Evolutionary conservation across 1,140 invertebrate genomes (phyloP).

Genomic region (Centruroides sculpturatus): DNA sequence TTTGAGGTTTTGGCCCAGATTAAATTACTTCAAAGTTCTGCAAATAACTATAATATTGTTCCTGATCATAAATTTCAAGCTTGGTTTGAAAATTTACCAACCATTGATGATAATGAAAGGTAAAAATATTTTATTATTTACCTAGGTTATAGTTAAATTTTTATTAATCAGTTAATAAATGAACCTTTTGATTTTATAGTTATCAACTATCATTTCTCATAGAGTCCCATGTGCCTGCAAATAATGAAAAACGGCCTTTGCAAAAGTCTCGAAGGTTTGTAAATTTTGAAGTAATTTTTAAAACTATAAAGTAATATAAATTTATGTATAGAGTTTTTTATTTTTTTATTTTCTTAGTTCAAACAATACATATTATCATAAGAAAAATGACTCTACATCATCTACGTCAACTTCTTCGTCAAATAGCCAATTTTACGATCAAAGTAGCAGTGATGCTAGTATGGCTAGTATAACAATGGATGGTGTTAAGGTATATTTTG

Average conservation of each 20-base stretch:
- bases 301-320: neutral
- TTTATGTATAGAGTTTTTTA: neutral
- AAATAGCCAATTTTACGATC: conserved; percentile 9
- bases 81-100: conserved; percentile 81
- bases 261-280: conserved; percentile 17
- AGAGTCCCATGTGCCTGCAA: conserved; percentile 40
- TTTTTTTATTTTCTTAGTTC: conserved; percentile 1
- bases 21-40: conserved; percentile 89
- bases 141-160: neutral
- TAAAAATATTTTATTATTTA: conserved; percentile 30
- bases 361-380: conserved; percentile 39
- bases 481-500: conserved; percentile 1
- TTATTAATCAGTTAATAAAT: no score
- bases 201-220: conserved; percentile 74
- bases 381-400: conserved; percentile 80
- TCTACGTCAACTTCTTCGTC: conserved; percentile 39
- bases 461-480: neutral
- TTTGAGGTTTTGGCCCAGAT: conserved; percentile 97
- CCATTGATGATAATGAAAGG: conserved; percentile 78
- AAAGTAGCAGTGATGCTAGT: conserved; percentile 11
- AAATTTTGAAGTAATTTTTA: conserved; percentile 9
- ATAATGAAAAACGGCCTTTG: no score
- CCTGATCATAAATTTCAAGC: conserved; percentile 68
- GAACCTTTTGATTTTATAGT: conserved; percentile 19
- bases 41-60: conserved; percentile 82